Evolutionary conservation across 2,888 invertebrate genomes (phyloP), one percentile per base, ranked within the genome.

Genomic region (Toxonevra muliebris): DNA sequence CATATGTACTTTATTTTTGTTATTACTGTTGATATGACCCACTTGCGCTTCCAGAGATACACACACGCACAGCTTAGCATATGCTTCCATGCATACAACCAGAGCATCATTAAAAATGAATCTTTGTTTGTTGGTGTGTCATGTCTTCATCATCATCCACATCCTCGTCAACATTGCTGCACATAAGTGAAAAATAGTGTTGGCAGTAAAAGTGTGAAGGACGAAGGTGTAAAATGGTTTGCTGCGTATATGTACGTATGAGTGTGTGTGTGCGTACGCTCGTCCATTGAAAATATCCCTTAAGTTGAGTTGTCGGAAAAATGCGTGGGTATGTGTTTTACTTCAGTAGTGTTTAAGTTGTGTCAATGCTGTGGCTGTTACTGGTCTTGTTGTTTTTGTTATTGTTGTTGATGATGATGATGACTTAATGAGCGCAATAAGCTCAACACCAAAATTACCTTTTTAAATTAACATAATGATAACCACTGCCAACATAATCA

Each of bases 401-500:
- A 7, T 7, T 30, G 30, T 30, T 2, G 30, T 17, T 50, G 41
- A 58, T 62, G 68, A 40, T 30, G 71, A 66, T 68, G 64, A 70
- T 71, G 64, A 66, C 57, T 50, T 71, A 70, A 73, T 73, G 70
- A 73, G 68, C 64, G 61, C 67, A 70, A 73, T 71, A 66, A 73
- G 70, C 68, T 70, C 69, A 61, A 66, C 66, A 69, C 66, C 66
- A 66, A 71, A 69, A 64, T 48, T 57, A 57, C 64, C 64, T 57
- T 30, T 48, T 64, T 50, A 48, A 64, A 64, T 57, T 64, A 55
- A 48, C 64, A 57, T 64, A 64, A 64, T 64, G 57, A 19, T 40
- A 9, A 57, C 30, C 30, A 30, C 30, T 30, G 30, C 30, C 30
- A 30, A 4, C 30, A 30, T 2, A 30, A 30, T 30, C 30, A 30